phyloP scores from a whole-genome alignment of 2,797 vertebrate species.

The Acanthurus leucopareius region DNA sequence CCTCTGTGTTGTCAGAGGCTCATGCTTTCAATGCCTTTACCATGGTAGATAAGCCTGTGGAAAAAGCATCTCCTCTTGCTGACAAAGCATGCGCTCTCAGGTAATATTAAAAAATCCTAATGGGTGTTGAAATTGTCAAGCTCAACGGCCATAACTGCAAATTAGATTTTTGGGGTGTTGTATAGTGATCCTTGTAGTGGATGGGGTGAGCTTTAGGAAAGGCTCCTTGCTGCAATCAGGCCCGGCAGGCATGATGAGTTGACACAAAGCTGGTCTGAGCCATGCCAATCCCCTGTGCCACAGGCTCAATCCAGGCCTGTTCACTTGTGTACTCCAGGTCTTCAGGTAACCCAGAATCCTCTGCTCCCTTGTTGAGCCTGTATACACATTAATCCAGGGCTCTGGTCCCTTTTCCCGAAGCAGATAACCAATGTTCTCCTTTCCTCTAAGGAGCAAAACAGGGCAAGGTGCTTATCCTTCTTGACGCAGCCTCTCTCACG shows the following conservation, averaged over 20 bases:
- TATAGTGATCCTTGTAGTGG: constrained; percentile 86
- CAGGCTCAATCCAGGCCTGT: constrained; percentile 83
- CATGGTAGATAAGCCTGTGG: constrained; percentile 89
- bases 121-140: constrained; percentile 82
- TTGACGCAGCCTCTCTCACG: constrained; percentile 63
- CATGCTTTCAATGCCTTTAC: constrained; percentile 92
- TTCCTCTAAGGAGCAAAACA: constrained; percentile 56
- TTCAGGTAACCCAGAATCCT: constrained; percentile 82
- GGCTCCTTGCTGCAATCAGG: constrained; percentile 86
- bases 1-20: constrained; percentile 90
- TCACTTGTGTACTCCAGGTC: constrained; percentile 83
- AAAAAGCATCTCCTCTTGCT: constrained; percentile 80
- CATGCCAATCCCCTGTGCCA: constrained; percentile 81
- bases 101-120: constrained; percentile 83
- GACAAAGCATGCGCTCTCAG: constrained; percentile 82
- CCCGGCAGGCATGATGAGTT: constrained; percentile 91
- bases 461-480: constrained; percentile 69
- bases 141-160: constrained; percentile 89
- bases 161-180: constrained; percentile 87
- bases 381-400: constrained; percentile 86
- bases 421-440: constrained; percentile 67
- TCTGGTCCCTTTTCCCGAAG: constrained; percentile 67
- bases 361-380: constrained; percentile 73
- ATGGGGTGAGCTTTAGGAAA: constrained; percentile 77
- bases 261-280: constrained; percentile 85